Evolutionary conservation across 2,797 vertebrate genomes (phyloP).

Genomic region (Ceryle rudis): DNA sequence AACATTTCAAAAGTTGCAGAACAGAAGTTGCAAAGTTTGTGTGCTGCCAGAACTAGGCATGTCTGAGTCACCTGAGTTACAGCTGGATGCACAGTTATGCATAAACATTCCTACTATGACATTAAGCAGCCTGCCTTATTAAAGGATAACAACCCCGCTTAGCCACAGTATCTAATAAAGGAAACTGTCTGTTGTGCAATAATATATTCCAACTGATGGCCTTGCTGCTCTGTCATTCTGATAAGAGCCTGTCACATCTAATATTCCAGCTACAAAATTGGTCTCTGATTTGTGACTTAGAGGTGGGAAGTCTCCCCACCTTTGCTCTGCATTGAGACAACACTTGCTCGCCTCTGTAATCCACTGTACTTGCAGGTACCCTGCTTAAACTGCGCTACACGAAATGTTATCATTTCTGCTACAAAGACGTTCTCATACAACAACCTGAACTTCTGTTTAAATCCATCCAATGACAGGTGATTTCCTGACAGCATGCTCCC

Average conservation of each 20-base stretch:
- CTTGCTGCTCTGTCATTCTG: background rate
- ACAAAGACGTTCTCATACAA: too few species aligned
- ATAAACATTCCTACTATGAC: background rate
- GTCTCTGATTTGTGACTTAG: background rate
- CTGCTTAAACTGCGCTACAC: background rate
- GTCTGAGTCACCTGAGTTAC: background rate
- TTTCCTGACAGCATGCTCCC: background rate
- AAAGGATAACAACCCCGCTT: background rate
- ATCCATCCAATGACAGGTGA: background rate
- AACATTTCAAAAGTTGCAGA: background rate
- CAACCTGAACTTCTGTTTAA: background rate
- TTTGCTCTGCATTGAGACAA: background rate
- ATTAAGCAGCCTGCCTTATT: background rate
- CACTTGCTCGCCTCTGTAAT: background rate
- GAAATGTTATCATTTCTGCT: background rate
- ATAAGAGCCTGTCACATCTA: background rate
- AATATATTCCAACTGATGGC: background rate
- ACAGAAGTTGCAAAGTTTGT: background rate
- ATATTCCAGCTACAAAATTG: background rate
- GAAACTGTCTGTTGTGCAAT: background rate
- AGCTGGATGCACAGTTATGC: background rate
- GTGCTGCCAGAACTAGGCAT: background rate
- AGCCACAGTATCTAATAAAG: background rate
- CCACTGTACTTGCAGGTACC: background rate
- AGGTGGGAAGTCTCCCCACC: background rate